phyloP scores from a whole-genome alignment of 2,797 vertebrate genomes.

The Pyrocephalus nanus region DNA sequence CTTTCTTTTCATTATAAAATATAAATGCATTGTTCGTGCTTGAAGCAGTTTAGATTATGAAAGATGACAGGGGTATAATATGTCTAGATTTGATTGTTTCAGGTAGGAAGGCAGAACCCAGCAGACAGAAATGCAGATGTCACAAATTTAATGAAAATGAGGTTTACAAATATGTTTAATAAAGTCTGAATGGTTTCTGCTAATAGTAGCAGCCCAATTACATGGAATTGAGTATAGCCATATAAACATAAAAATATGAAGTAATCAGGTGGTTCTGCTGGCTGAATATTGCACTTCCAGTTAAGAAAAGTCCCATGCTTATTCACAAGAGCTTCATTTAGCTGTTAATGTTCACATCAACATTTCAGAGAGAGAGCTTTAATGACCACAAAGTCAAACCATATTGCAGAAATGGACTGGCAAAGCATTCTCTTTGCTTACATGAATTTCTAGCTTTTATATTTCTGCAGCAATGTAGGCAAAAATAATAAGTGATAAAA shows the following conservation, averaged over 20 bases:
- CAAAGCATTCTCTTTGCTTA: background rate
- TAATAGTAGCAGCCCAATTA: slow-evolving; percentile 55
- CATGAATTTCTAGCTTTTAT: background rate
- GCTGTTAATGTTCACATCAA: background rate
- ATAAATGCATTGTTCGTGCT: slow-evolving; percentile 71
- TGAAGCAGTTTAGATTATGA: slow-evolving; percentile 69
- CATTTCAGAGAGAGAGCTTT: background rate
- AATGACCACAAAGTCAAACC: background rate
- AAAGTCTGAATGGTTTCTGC: slow-evolving; percentile 56
- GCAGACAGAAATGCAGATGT: slow-evolving; percentile 68
- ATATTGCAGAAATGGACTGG: background rate
- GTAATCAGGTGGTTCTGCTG: slow-evolving; percentile 5
- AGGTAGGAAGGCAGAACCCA: slow-evolving; percentile 57
- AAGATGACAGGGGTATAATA: slow-evolving; percentile 73
- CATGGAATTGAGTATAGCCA: background rate
- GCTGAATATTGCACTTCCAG: background rate
- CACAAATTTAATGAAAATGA: slow-evolving; percentile 67
- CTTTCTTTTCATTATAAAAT: slow-evolving; percentile 75
- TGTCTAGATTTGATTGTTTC: slow-evolving; percentile 69
- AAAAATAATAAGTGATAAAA: background rate
- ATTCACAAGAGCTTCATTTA: slow-evolving; percentile 25
- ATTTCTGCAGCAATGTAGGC: background rate
- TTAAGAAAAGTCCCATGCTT: background rate
- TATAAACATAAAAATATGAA: slow-evolving; percentile 34
- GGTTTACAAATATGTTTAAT: slow-evolving; percentile 67